Evolutionary conservation across 2,113 vertebrate species (phyloP).

Genomic region (Meriones unguiculatus): DNA sequence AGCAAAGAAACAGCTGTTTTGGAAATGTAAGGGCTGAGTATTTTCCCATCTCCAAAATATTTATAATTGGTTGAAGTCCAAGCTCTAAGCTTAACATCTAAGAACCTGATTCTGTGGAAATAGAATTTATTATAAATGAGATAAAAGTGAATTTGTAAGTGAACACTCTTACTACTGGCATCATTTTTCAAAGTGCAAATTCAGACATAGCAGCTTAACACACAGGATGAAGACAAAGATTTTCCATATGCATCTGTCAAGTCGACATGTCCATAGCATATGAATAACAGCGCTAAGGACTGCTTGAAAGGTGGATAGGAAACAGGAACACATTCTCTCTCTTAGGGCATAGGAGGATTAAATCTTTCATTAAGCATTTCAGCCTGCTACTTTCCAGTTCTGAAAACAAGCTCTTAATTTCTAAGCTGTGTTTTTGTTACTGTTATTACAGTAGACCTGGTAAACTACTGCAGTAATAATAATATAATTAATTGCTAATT

Average conservation of each 20-base stretch:
- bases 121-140: neutral
- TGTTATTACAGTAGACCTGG: neutral
- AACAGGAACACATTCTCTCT: neutral
- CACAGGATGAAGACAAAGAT: neutral
- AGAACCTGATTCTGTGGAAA: neutral
- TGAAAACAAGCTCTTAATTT: neutral
- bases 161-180: neutral
- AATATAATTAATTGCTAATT: neutral
- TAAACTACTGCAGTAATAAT: neutral
- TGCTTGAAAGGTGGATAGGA: neutral
- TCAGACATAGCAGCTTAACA: neutral
- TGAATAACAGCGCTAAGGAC: neutral
- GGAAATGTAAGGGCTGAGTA: neutral
- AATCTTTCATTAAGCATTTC: neutral
- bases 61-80: neutral
- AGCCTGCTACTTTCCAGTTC: neutral
- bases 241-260: neutral
- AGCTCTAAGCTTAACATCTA: neutral
- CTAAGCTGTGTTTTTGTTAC: neutral
- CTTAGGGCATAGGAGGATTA: too few species aligned
- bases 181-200: too few species aligned
- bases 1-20: neutral
- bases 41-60: neutral
- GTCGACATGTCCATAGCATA: neutral
- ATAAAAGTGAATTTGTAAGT: neutral